Evolutionary conservation across 1,140 invertebrate species (phyloP), one percentile per base, ranked within the genome.

Genomic region (Penaeus indicus): DNA sequence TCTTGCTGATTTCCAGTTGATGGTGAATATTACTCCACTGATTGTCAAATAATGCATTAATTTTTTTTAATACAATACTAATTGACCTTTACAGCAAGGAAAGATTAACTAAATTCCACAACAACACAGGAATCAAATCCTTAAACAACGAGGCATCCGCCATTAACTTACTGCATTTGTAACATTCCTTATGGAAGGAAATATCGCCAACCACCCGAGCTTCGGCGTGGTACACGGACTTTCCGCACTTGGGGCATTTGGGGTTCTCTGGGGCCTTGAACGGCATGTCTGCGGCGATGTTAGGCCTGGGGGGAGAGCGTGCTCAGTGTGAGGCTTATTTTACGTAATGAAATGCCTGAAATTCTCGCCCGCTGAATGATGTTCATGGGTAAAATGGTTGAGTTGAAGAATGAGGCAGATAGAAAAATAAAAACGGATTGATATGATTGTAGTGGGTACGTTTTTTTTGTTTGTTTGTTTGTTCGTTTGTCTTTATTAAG

Each of bases 171-270:
- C 98, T 97, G 94, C 98, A 99, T 94, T 99, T 99, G 95, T 99
- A 99, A 95, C 98, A 99, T 94, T 96, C 96, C 94, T 99, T 99
- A 96, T 99, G 98, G 96, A 96, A 99, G 95, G 99, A 99, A 92
- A 97, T 96, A 92, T 98, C 98, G 92, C 97, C 98, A 91, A 98
- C 98, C 91, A 99, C 95, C 92, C 97, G 96, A 94, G 99, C 98
- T 94, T 99, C 99, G 84, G 99, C 99, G 91, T 98, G 98, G 93
- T 99, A 99, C 72, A 99, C 99, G 88, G 98, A 97, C 94, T 99
- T 99, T 92, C 96, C 96, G 95, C 99, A 99, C 94, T 98, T 98
- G 90, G 98, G 98, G 95, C 99, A 99, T 94, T 99, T 99, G 91
- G 97, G 96, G 94, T 97, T 96, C 93, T 98, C 97, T 92, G 96